Base-by-base conservation (phyloP, 2,797 vertebrate species). In the Lindbergichthys nudifrons region DNA sequence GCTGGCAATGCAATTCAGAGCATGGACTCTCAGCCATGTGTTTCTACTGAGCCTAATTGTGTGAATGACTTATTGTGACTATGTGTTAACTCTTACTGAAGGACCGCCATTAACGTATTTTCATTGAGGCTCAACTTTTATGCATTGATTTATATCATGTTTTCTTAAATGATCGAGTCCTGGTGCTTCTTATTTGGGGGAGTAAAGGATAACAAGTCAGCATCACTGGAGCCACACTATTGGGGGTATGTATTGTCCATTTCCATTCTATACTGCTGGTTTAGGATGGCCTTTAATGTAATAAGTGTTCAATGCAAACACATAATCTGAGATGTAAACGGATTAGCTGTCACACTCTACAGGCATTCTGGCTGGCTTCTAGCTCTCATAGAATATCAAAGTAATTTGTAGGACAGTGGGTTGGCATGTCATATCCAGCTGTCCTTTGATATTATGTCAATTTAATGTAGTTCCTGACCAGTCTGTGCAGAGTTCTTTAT, bases 401-500 rank as follows among this genome's bases (percentile, higher is more conserved):
- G 43, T 39, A 26, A 81, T 60, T 45, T 50, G 26, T 59, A 30
- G 10, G 23, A 62, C 45, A 67, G 63, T 50, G 47, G 13, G 30
- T 67, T 42, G 39, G 36, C 19, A 39, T 57, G 47, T 26, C 41
- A 18, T 70, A 61, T 74, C 65, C 43, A 62, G 26, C 48, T 71
- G 36, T 48, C 26, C 41, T 65, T 56, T 77, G 39, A 64, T 73
- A 62, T 62, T 18, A 63, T 39, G 14, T 56, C 54, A 61, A 21
- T 74, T 41, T 10, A 54, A 4, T 70, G 32, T 65, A 45, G 59
- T 26, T 80, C 57, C 18, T 67, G 56, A 18, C 57, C 64, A 65
- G 50, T 82, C 65, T 69, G 72, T 46, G 48, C 43, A 51, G 36
- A 75, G 54, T 78, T 80, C 73, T 56, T 75, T 77, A 56, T 78